Evolutionary conservation across 2,113 vertebrate genomes (phyloP).

Genomic region (Gnathonemus echidnorhynchus): DNA sequence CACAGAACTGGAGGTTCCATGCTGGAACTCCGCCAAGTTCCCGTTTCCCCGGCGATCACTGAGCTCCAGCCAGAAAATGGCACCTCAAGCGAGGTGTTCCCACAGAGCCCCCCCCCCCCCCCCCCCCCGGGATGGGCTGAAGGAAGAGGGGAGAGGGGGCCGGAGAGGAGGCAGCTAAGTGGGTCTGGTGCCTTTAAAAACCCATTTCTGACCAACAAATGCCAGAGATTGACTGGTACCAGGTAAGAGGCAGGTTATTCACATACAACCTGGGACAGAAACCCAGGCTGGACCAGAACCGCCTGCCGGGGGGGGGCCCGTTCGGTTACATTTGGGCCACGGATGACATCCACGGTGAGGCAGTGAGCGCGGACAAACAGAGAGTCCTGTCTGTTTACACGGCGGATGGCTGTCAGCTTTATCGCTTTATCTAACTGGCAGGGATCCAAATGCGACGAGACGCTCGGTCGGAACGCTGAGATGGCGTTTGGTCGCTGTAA

Average conservation of each 20-base stretch:
- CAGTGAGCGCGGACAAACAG: neutral
- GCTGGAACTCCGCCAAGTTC: neutral
- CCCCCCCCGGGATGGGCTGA: neutral
- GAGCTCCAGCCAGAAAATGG: neutral
- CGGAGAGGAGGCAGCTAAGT: neutral
- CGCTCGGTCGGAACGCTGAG: neutral
- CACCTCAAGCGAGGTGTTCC: neutral
- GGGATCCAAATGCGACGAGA: neutral
- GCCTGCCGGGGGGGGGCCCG: neutral
- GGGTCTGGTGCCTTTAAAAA: neutral
- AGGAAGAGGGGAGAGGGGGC: neutral
- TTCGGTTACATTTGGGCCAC: neutral
- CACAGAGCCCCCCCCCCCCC: neutral
- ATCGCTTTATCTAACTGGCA: neutral
- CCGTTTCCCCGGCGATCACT: neutral
- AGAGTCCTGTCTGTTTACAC: neutral
- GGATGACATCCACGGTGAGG: neutral
- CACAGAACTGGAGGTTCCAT: neutral
- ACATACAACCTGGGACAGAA: neutral
- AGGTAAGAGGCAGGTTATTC: neutral
- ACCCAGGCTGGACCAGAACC: neutral
- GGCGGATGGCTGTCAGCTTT: neutral
- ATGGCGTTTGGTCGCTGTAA: neutral
- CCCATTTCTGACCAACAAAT: neutral
- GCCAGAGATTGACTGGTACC: neutral